Evolutionary conservation across 2,113 vertebrate species (phyloP), one percentile per base, ranked within the genome.

Genomic region (Microtus richardsoni): DNA sequence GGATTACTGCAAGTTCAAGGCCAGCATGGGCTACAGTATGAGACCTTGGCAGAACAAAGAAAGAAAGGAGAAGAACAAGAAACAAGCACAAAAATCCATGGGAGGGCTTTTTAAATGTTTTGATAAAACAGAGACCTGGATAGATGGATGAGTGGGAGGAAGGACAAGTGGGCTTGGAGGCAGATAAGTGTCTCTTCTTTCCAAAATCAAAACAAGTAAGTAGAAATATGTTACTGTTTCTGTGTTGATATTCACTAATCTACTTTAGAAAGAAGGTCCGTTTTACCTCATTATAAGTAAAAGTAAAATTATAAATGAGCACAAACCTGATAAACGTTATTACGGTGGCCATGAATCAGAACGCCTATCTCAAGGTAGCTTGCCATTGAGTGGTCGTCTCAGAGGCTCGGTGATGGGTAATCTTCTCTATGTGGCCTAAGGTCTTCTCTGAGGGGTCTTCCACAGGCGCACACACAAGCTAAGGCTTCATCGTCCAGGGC

Each of bases 141-240:
- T 28, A 17, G 3, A 77, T 19, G 3, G 54, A 2, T 77, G 30
- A 26, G 44, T 87, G 52, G 39, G 13, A 28, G 26, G 13, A 41
- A 41, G 36, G 66, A 84, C 39, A 33, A 30, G 24, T 14, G 10
- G 64, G 74, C 83, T 21, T 64, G 66, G 39, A 19, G 10, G n/a
- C 24, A 44, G 13, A 47, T 78, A 44, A 22, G 30, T 11, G 33
- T 17, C 58, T 80, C 7, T 52, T 49, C 60, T 92, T 33, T 68
- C 60, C 52, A 78, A 91, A 96, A 87, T 7, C 77, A 89, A 94
- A 79, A 75, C 82, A 89, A 89, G 74, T 93, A 70, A 30, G 62
- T 58, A 82, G 78, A 91, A 79, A 33, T 28, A 86, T 49, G 17
- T n/a, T n/a, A 47, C 70, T 64, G 9, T 62, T 88, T 91, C 14